A percentile compares a stretch with the other conserved stretches of the same genome.
Evolutionary conservation across 2,888 invertebrate genomes (phyloP).

Genomic region (Tenthredo distinguenda): DNA sequence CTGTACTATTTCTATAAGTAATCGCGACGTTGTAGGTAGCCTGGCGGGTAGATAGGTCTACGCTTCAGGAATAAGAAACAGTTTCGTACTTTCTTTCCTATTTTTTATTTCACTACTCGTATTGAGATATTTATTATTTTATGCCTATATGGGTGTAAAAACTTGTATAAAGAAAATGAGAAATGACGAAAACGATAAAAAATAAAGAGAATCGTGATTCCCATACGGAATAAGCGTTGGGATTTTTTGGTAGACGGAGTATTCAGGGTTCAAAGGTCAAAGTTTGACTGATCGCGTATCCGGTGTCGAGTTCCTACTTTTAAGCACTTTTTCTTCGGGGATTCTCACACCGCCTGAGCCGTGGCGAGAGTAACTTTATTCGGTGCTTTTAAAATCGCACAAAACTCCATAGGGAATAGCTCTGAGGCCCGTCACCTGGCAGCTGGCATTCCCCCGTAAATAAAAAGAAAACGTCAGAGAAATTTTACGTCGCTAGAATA

Average conservation of each 20-base stretch:
- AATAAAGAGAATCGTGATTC: not conserved
- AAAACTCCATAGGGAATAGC: slow-evolving; percentile 22
- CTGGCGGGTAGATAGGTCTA: not conserved
- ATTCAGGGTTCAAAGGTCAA: slow-evolving; percentile 6
- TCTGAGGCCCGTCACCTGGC: not conserved
- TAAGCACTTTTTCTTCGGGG: slow-evolving; percentile 33
- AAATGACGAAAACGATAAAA: not conserved
- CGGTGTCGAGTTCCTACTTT: slow-evolving; percentile 19
- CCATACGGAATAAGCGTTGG: not conserved
- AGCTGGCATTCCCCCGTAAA: not conserved
- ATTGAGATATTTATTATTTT: not conserved
- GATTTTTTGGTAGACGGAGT: not conserved
- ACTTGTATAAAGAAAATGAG: not conserved
- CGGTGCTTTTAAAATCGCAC: slow-evolving; percentile 31
- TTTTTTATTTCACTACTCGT: not conserved
- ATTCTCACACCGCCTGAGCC: not conserved
- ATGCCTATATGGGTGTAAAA: not conserved
- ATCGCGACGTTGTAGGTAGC: not conserved
- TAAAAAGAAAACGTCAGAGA: slow-evolving; percentile 17
- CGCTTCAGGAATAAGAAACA: not conserved
- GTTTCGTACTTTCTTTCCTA: not conserved
- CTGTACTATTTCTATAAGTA: not conserved
- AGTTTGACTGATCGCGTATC: slow-evolving; percentile 43
- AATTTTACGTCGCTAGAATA: not conserved
- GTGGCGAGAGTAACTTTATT: slow-evolving; percentile 12